Conservation (phyloP, 2,797 vertebrate species). For the Poecilia picta region DNA sequence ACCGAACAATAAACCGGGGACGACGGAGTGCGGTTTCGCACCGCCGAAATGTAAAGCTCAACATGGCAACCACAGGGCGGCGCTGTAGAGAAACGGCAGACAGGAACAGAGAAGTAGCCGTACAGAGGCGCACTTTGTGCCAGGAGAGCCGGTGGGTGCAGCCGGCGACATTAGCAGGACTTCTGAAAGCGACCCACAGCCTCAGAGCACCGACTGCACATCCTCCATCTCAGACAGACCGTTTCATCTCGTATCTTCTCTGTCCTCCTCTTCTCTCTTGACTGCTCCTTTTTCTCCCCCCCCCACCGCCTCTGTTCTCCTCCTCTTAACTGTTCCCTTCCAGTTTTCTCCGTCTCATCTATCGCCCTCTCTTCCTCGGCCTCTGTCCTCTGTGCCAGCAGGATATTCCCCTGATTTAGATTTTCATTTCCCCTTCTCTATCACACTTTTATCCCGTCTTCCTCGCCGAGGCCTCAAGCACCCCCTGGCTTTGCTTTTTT, state of each 20-base stretch:
- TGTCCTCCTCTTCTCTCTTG: conserved; percentile 65
- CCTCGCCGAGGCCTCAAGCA: conserved; percentile 67
- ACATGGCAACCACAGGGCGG: conserved; percentile 69
- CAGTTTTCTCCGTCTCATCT: conserved; percentile 65
- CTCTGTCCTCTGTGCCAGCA: conserved; percentile 77
- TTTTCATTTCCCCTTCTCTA: conserved; percentile 80
- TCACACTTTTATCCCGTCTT: conserved; percentile 75
- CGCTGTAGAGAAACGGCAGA: conserved; percentile 55
- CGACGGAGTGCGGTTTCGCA: conserved; percentile 1
- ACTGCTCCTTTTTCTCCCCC: conserved; percentile 62
- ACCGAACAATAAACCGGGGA: conserved; percentile 29
- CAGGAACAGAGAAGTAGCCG: conserved; percentile 16
- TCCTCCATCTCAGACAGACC: conserved; percentile 73
- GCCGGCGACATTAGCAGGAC: conserved; percentile 74
- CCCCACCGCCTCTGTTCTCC: conserved; percentile 58
- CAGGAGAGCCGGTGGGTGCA: conserved; percentile 68
- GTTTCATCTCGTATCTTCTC: conserved; percentile 77
- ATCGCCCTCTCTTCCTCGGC: conserved; percentile 64
- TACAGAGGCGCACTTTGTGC: conserved; percentile 59
- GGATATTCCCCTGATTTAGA: conserved; percentile 82
- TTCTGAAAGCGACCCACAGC: conserved; percentile 72
- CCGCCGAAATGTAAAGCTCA: conserved; percentile 23
- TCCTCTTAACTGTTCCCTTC: conserved; percentile 55
- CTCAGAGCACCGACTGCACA: conserved; percentile 74
- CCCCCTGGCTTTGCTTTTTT: conserved; percentile 53